Conservation (phyloP, 2,888 invertebrate genomes). For the Panzeria rudis region DNA sequence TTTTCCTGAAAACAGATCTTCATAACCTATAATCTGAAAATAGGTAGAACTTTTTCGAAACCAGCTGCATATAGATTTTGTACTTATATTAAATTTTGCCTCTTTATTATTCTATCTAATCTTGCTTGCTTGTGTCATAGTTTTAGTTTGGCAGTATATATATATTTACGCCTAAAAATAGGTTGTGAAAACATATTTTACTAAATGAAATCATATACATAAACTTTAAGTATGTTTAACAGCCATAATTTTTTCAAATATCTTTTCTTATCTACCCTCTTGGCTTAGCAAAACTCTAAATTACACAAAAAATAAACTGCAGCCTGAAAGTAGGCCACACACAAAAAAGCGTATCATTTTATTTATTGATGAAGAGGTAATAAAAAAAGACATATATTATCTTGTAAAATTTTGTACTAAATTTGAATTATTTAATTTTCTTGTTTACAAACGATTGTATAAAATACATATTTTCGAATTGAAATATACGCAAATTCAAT, state of each 20-base stretch:
- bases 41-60: too few relatives aligned
- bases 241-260: not conserved
- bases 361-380: not conserved
- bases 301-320: not conserved
- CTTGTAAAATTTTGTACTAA: not conserved
- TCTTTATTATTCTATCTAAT: too few relatives aligned
- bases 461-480: not conserved
- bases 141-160: too few relatives aligned
- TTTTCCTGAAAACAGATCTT: too few relatives aligned
- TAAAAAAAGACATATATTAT: not conserved
- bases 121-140: too few relatives aligned
- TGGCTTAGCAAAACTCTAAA: not conserved
- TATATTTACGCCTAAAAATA: too few relatives aligned
- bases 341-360: not conserved
- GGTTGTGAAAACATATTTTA: too few relatives aligned
- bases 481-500: not conserved
- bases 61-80: too few relatives aligned
- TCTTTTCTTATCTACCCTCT: not conserved
- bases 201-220: too few relatives aligned
- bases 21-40: too few relatives aligned
- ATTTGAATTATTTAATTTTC: conserved; percentile 1
- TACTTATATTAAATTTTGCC: too few relatives aligned
- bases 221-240: not conserved
- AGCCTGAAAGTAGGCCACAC: not conserved
- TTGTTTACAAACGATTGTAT: not conserved